A percentile compares a stretch with the other conserved stretches of the same genome.
Evolutionary conservation across 2,113 vertebrate genomes (phyloP).

Genomic region (Sterrhoptilus dennistouni): DNA sequence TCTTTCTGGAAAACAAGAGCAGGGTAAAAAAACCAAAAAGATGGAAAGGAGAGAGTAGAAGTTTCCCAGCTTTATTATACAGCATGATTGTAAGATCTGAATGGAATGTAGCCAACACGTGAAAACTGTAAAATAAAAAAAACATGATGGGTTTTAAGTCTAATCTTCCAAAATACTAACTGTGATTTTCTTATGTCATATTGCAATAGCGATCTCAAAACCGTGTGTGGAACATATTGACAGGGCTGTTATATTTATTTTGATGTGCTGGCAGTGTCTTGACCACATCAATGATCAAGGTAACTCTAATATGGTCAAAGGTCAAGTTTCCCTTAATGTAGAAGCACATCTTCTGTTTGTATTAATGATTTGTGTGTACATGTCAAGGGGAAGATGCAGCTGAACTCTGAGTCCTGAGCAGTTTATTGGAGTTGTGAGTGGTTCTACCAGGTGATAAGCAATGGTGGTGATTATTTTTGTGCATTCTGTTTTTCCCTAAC

Average conservation of each 20-base stretch:
- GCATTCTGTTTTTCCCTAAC: not conserved
- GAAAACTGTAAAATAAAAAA: not conserved
- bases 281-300: not conserved
- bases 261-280: not conserved
- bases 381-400: not conserved
- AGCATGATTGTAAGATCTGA: not conserved
- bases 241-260: not conserved
- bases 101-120: fast-evolving
- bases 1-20: not conserved
- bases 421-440: not conserved
- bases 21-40: not conserved
- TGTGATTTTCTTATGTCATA: not conserved
- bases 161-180: not conserved
- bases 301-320: not conserved
- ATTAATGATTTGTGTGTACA: not conserved
- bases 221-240: not conserved
- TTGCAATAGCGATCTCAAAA: not conserved
- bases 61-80: not conserved
- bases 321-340: not conserved
- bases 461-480: not conserved
- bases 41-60: not conserved
- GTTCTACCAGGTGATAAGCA: not conserved
- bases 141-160: not conserved
- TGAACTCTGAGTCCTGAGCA: not conserved
- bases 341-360: not conserved